Evolutionary conservation across 2,888 invertebrate species (phyloP).

Genomic region (Orthosia gothica): DNA sequence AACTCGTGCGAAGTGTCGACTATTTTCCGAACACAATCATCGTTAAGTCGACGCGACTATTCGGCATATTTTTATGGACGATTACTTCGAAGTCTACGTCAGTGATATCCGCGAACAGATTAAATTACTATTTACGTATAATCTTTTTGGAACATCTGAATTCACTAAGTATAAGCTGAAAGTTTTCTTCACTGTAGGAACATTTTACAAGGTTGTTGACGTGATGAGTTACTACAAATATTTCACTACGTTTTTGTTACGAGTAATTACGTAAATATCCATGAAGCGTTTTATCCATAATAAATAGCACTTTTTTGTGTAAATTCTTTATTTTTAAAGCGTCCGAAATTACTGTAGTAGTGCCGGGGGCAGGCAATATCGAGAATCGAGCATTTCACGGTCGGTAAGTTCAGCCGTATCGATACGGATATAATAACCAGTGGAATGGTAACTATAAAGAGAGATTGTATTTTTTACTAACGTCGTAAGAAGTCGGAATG

Average conservation of each 20-base stretch:
- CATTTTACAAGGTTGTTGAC: background rate
- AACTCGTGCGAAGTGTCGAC: slow-evolving; percentile 70
- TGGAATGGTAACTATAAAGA: slow-evolving; percentile 91
- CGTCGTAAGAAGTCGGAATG: slow-evolving; percentile 91
- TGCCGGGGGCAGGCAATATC: slow-evolving; percentile 84
- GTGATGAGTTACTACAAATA: slow-evolving; percentile 42
- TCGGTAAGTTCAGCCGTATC: slow-evolving; percentile 89
- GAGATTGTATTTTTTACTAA: slow-evolving; percentile 91
- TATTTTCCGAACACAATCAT: slow-evolving; percentile 80
- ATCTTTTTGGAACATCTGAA: slow-evolving; percentile 12
- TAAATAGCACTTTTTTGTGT: slow-evolving; percentile 60
- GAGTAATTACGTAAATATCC: slow-evolving; percentile 54
- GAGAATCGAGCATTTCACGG: slow-evolving; percentile 89
- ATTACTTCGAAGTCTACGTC: slow-evolving; percentile 47
- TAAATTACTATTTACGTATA: slow-evolving; percentile 10
- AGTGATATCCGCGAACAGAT: slow-evolving; percentile 32
- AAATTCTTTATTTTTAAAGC: slow-evolving; percentile 74
- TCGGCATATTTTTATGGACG: slow-evolving; percentile 69
- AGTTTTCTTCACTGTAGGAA: background rate
- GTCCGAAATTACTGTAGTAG: slow-evolving; percentile 79
- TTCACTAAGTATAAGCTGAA: slow-evolving; percentile 1
- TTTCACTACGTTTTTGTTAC: slow-evolving; percentile 40
- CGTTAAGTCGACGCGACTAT: slow-evolving; percentile 76
- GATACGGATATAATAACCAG: slow-evolving; percentile 91
- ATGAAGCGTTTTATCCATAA: slow-evolving; percentile 55